phyloP scores from a whole-genome alignment of 2,113 vertebrate species.

The Triplophysa tibetana region DNA sequence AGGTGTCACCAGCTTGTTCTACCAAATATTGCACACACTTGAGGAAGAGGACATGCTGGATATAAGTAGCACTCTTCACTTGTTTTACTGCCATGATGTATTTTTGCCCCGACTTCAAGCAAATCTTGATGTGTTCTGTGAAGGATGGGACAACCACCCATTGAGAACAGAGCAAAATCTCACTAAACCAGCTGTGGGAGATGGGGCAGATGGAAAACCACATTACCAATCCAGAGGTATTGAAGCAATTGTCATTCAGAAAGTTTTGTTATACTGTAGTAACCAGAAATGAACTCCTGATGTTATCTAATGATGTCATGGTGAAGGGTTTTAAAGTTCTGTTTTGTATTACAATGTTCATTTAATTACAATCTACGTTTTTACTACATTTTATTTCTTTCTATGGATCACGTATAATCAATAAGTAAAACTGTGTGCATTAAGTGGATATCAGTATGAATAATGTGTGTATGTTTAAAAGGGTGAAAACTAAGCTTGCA shows the following conservation, averaged over 20 bases:
- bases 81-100: neutral
- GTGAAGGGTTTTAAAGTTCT: too few species aligned
- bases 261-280: too few species aligned
- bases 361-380: too few species aligned
- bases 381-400: too few species aligned
- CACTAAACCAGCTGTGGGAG: conserved; percentile 24
- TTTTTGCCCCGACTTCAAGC: neutral
- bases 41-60: neutral
- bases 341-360: too few species aligned
- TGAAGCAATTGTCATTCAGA: neutral
- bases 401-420: too few species aligned
- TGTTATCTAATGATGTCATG: neutral
- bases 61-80: neutral
- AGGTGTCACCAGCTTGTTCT: neutral
- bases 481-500: too few species aligned
- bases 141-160: conserved; percentile 10
- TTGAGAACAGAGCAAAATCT: conserved; percentile 5
- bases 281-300: neutral
- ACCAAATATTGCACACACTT: conserved; percentile 1
- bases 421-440: too few species aligned
- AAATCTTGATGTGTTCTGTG: neutral
- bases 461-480: too few species aligned
- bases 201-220: conserved; percentile 7
- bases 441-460: too few species aligned
- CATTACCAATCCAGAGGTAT: conserved; percentile 27